Percentiles rank a stretch among this genome's conserved stretches.
Conservation (phyloP, 2,888 invertebrate species). For the Dysmachus trigonus region DNA sequence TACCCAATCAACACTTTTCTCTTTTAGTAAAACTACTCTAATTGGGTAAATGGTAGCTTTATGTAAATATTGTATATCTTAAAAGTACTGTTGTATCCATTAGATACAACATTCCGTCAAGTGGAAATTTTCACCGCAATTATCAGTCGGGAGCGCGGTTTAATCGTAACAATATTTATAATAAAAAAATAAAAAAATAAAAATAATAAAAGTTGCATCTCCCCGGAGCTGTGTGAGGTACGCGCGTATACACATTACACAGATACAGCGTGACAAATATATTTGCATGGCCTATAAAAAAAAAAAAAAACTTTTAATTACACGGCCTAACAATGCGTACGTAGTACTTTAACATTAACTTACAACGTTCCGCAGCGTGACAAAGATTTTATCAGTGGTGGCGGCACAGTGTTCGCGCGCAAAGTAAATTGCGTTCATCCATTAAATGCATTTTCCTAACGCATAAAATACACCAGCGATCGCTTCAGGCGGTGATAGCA, state of each 20-base stretch:
- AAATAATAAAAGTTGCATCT: neutral
- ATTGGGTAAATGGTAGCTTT: neutral
- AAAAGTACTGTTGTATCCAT: neutral
- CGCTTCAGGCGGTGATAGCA: neutral
- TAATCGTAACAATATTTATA: neutral
- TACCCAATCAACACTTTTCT: neutral
- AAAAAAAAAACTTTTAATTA: constrained; percentile 3
- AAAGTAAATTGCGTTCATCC: neutral
- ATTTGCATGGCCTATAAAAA: constrained; percentile 1
- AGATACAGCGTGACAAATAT: neutral
- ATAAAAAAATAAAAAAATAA: neutral
- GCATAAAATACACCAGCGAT: constrained; percentile 3
- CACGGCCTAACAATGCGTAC: neutral
- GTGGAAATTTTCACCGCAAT: neutral
- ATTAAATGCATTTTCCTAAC: neutral
- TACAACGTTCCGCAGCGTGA: neutral
- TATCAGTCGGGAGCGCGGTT: neutral
- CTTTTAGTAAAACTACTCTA: neutral
- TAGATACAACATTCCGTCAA: neutral
- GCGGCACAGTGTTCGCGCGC: neutral
- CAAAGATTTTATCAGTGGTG: neutral
- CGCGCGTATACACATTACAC: too few species aligned
- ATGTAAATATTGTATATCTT: neutral
- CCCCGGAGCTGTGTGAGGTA: neutral
- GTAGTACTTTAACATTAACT: neutral